phyloP scores from a whole-genome alignment of 2,888 invertebrate genomes.

The Neria commutata region DNA sequence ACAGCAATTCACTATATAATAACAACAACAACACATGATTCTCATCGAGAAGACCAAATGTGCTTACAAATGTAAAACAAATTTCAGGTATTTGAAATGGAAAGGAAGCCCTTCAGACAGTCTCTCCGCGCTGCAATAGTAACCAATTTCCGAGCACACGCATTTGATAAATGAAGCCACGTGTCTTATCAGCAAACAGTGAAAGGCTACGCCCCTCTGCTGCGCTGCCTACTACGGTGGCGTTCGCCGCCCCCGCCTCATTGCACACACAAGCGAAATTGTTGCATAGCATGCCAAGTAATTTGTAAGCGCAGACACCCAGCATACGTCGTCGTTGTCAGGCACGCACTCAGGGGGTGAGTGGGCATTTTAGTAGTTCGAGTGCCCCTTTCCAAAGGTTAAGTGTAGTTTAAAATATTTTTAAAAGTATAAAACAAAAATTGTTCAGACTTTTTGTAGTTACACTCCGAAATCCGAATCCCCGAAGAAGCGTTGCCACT shows the following conservation, averaged over 20 bases:
- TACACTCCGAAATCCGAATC: background rate
- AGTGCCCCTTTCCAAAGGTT: too few species aligned
- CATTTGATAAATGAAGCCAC: conserved; percentile 58
- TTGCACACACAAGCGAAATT: background rate
- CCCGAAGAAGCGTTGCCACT: too few species aligned
- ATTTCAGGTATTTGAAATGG: background rate
- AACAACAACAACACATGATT: too few species aligned
- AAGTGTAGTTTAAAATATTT: background rate
- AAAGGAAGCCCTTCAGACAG: background rate
- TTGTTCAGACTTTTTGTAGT: background rate
- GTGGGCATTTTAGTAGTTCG: too few species aligned
- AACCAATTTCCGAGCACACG: conserved; percentile 11
- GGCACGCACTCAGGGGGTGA: too few species aligned
- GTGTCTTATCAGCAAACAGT: conserved; percentile 52
- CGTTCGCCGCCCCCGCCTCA: background rate
- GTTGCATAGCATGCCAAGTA: background rate
- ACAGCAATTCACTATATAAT: too few species aligned
- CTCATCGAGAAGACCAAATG: background rate
- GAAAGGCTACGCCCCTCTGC: background rate
- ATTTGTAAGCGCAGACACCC: background rate
- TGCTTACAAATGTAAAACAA: background rate
- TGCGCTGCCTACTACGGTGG: background rate
- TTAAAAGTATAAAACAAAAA: background rate
- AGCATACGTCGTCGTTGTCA: too few species aligned
- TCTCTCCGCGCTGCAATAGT: background rate